Evolutionary conservation across 2,888 invertebrate genomes (phyloP).

Genomic region (Psylliodes chrysocephalus): DNA sequence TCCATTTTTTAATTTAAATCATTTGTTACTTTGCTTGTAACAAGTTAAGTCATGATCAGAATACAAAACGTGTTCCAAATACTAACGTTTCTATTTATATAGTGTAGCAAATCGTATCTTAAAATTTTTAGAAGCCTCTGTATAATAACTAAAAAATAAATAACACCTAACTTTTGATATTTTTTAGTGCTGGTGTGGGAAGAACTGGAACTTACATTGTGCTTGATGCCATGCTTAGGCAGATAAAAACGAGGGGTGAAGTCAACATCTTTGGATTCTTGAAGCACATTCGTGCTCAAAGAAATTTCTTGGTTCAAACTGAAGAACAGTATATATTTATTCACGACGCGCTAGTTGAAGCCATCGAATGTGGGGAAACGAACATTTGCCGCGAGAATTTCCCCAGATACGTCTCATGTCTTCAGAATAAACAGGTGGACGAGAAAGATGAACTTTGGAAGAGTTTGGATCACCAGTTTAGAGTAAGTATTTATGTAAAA

Average conservation of each 20-base stretch:
- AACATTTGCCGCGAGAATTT: slow-evolving; percentile 72
- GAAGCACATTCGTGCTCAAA: slow-evolving; percentile 92
- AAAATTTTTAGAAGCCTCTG: too few relatives aligned
- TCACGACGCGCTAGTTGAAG: slow-evolving; percentile 94
- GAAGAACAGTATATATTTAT: slow-evolving; percentile 99
- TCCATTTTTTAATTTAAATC: too few relatives aligned
- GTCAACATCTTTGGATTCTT: slow-evolving; percentile 94
- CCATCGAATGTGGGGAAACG: slow-evolving; percentile 89
- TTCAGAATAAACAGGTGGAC: slow-evolving; percentile 56
- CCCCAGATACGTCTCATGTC: slow-evolving; percentile 63
- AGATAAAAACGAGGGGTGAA: slow-evolving; percentile 85
- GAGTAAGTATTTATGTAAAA: slow-evolving; percentile 38
- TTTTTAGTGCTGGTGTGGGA: slow-evolving; percentile 92
- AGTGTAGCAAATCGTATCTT: too few relatives aligned
- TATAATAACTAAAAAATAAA: too few relatives aligned
- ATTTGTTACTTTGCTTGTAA: too few relatives aligned
- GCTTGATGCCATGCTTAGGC: slow-evolving; percentile 93
- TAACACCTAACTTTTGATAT: too few relatives aligned
- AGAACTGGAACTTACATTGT: slow-evolving; percentile 97
- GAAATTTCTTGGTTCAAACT: slow-evolving; percentile 97
- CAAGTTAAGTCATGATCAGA: too few relatives aligned
- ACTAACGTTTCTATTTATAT: too few relatives aligned
- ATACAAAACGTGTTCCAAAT: too few relatives aligned
- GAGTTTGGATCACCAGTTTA: slow-evolving; percentile 78
- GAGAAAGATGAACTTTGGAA: slow-evolving; percentile 68